Percentiles rank a stretch among this genome's conserved stretches.
These are phyloP conservation scores for Spondyliosoma cantharus DNA, from an alignment of 2,797 vertebrate species.

Conservation along the genomic window DNA sequence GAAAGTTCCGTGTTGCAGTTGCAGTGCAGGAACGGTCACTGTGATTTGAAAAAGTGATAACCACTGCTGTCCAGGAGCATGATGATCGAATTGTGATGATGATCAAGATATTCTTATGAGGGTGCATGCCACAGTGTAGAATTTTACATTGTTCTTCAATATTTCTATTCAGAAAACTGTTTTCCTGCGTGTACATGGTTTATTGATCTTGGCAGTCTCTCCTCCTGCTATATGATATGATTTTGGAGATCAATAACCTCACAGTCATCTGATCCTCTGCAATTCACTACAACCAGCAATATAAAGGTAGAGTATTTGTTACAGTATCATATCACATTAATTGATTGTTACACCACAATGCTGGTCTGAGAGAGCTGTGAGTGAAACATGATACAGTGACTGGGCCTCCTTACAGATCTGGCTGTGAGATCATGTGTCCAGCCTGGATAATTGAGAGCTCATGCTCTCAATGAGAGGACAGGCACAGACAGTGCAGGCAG, in stretches of 20 bases:
- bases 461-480: constrained; percentile 54
- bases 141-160: neutral
- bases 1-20: too few relatives aligned
- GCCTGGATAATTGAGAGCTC: constrained; percentile 69
- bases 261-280: constrained; percentile 28
- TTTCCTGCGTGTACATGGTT: constrained; percentile 8
- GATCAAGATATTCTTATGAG: constrained; percentile 33
- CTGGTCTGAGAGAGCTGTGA: constrained; percentile 10
- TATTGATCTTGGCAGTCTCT: constrained; percentile 31
- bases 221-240: constrained; percentile 15
- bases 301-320: constrained; percentile 20
- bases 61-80: constrained; percentile 21
- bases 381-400: constrained; percentile 56
- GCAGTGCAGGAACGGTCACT: constrained; percentile 16
- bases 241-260: constrained; percentile 31
- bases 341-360: constrained; percentile 44
- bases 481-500: neutral
- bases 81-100: neutral
- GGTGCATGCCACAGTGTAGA: constrained; percentile 7
- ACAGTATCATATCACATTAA: constrained; percentile 46
- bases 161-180: neutral
- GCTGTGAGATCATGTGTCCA: constrained; percentile 64
- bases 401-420: constrained; percentile 48
- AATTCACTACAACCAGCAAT: constrained; percentile 47
- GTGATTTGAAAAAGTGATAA: constrained; percentile 51